Conservation (phyloP, 2,888 invertebrate genomes). For the Harmothoe impar region DNA sequence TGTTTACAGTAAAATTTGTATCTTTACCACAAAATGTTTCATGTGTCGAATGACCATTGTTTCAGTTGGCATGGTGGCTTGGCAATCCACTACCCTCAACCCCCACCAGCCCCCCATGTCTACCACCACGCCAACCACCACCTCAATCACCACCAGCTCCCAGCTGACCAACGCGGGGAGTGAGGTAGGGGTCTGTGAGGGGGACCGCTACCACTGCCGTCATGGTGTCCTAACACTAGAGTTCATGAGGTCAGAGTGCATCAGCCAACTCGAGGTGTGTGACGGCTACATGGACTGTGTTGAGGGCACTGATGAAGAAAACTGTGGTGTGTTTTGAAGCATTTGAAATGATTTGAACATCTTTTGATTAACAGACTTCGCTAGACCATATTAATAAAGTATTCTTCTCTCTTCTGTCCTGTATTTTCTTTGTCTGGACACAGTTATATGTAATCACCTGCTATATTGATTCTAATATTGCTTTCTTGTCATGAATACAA, state of each 20-base stretch:
- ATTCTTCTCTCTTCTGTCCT: too few relatives aligned
- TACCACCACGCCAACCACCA: neutral
- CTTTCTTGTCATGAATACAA: too few relatives aligned
- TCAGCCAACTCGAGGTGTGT: slow-evolving; percentile 62
- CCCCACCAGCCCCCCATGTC: neutral
- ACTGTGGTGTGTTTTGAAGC: slow-evolving; percentile 43
- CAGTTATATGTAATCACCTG: too few relatives aligned
- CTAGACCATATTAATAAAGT: too few relatives aligned
- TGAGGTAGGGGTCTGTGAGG: neutral
- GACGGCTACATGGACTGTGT: slow-evolving; percentile 66
- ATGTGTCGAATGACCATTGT: too few relatives aligned
- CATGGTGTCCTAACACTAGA: slow-evolving; percentile 61
- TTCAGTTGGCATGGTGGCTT: slow-evolving; percentile 23
- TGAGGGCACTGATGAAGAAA: slow-evolving; percentile 53
- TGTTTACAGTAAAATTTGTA: too few relatives aligned
- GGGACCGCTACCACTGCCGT: slow-evolving; percentile 48
- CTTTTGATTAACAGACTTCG: too few relatives aligned
- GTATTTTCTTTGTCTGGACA: too few relatives aligned
- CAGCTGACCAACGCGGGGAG: neutral
- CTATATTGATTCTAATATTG: too few relatives aligned
- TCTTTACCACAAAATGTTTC: too few relatives aligned
- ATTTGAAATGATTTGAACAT: too few relatives aligned
- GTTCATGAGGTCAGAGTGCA: slow-evolving; percentile 59
- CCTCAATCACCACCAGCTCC: neutral
- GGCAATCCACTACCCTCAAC: slow-evolving; percentile 40